phyloP scores from a whole-genome alignment of 1,140 invertebrate species.

The Saccostrea cuccullata region DNA sequence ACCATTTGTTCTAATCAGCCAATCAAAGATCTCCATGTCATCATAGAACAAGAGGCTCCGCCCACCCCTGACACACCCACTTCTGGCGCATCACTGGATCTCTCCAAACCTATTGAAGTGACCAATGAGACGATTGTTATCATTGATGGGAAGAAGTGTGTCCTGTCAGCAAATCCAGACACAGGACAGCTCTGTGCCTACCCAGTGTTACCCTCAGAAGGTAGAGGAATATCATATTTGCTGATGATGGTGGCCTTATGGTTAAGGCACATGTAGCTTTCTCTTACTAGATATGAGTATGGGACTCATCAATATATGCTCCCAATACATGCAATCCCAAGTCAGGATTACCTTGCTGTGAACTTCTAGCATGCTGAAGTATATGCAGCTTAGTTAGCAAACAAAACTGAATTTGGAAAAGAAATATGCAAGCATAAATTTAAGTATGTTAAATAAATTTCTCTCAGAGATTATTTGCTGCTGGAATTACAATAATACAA shows the following conservation, averaged over 20 bases:
- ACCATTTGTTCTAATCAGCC: neutral
- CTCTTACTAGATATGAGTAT: too few relatives aligned
- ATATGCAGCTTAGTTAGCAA: too few relatives aligned
- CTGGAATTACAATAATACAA: too few relatives aligned
- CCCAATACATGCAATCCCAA: too few relatives aligned
- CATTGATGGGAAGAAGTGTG: conserved; percentile 77
- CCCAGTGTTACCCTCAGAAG: conserved; percentile 63
- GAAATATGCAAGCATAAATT: too few relatives aligned
- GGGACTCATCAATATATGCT: too few relatives aligned
- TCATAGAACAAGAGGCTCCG: conserved; percentile 10
- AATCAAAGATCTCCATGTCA: conserved; percentile 17
- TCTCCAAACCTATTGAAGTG: conserved; percentile 74
- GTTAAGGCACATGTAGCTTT: too few relatives aligned
- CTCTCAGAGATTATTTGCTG: too few relatives aligned
- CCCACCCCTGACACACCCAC: neutral
- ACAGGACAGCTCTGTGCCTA: conserved; percentile 77
- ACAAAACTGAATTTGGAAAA: too few relatives aligned
- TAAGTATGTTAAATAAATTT: too few relatives aligned
- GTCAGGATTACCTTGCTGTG: neutral
- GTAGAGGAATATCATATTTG: neutral
- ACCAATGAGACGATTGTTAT: conserved; percentile 73
- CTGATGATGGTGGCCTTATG: too few relatives aligned
- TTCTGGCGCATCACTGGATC: conserved; percentile 62
- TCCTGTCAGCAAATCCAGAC: conserved; percentile 73
- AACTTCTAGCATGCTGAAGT: neutral